A percentile compares a stretch with the other conserved stretches of the same genome.
These are phyloP conservation scores for Athene noctua DNA, from an alignment of 2,113 vertebrate species.

Conservation along the genomic window DNA sequence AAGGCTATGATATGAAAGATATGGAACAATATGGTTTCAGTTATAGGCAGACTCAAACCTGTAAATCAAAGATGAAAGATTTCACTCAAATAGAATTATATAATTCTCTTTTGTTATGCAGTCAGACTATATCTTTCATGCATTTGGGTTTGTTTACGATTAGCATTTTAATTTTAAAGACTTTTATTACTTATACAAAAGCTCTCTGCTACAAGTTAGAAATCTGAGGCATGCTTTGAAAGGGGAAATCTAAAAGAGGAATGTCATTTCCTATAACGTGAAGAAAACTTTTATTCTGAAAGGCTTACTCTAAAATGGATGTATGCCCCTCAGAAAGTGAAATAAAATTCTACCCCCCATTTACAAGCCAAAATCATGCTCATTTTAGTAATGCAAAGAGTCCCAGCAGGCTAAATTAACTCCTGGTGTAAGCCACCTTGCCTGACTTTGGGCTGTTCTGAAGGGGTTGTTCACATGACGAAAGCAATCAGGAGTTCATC, in stretches of 20 bases:
- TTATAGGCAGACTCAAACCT: slow-evolving; percentile 79
- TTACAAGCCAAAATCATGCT: slow-evolving; percentile 42
- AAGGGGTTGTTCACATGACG: slow-evolving; percentile 18
- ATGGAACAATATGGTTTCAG: slow-evolving; percentile 80
- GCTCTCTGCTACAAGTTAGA: slow-evolving; percentile 70
- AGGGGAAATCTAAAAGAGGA: slow-evolving; percentile 68
- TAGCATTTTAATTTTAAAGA: slow-evolving; percentile 82
- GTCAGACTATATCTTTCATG: slow-evolving; percentile 73
- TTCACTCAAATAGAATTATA: slow-evolving; percentile 87
- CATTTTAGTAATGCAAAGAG: slow-evolving; percentile 10
- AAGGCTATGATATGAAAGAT: slow-evolving; percentile 80
- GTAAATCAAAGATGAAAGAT: slow-evolving; percentile 85
- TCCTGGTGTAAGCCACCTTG: slow-evolving; percentile 41
- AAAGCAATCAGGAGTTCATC: slow-evolving; percentile 32
- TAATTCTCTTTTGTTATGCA: slow-evolving; percentile 82
- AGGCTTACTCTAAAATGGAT: slow-evolving; percentile 53
- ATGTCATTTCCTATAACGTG: slow-evolving; percentile 66
- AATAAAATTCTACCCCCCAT: slow-evolving; percentile 58
- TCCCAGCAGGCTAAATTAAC: slow-evolving; percentile 43
- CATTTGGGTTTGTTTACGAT: slow-evolving; percentile 78
- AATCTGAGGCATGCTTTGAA: slow-evolving; percentile 76
- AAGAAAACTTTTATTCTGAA: slow-evolving; percentile 70
- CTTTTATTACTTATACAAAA: slow-evolving; percentile 79
- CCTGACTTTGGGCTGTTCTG: neutral
- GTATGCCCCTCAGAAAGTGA: slow-evolving; percentile 52